Evolutionary conservation across 2,888 invertebrate genomes (phyloP).

Genomic region (Sesia bembeciformis): DNA sequence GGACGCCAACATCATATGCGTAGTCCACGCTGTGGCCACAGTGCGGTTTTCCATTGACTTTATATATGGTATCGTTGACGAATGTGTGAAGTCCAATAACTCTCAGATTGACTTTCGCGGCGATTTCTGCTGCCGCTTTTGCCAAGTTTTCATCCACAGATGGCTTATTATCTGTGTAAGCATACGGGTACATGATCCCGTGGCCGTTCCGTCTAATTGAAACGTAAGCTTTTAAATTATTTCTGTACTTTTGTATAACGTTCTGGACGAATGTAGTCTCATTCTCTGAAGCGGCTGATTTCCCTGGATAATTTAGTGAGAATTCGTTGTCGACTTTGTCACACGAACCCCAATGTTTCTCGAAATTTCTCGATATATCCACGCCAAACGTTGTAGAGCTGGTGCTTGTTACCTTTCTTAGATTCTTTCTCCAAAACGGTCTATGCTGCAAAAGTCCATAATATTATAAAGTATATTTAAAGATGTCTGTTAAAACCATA

Average conservation of each 20-base stretch:
- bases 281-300: constrained; percentile 74
- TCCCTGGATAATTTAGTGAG: constrained; percentile 70
- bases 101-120: constrained; percentile 42
- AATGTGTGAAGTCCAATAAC: constrained; percentile 37
- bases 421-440: constrained; percentile 43
- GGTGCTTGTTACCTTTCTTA: constrained; percentile 19
- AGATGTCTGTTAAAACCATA: too few species aligned
- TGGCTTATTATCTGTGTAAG: constrained; percentile 36
- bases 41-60: constrained; percentile 29
- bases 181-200: constrained; percentile 78
- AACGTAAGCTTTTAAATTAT: constrained; percentile 76
- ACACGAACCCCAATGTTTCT: constrained; percentile 39
- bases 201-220: constrained; percentile 83
- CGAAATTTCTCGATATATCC: constrained; percentile 53
- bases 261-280: constrained; percentile 76
- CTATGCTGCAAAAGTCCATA: not conserved
- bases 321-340: constrained; percentile 21
- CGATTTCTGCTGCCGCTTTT: constrained; percentile 32
- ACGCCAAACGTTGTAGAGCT: constrained; percentile 32
- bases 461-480: too few species aligned
- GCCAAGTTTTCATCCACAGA: constrained; percentile 11
- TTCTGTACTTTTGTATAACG: constrained; percentile 61
- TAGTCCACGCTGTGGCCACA: constrained; percentile 62
- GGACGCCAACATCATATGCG: constrained; percentile 29
- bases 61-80: constrained; percentile 34